Percentiles rank a stretch among this genome's conserved stretches.
These are phyloP conservation scores for Acronicta psi DNA, from an alignment of 2,888 invertebrate genomes.

Conservation along the genomic window DNA sequence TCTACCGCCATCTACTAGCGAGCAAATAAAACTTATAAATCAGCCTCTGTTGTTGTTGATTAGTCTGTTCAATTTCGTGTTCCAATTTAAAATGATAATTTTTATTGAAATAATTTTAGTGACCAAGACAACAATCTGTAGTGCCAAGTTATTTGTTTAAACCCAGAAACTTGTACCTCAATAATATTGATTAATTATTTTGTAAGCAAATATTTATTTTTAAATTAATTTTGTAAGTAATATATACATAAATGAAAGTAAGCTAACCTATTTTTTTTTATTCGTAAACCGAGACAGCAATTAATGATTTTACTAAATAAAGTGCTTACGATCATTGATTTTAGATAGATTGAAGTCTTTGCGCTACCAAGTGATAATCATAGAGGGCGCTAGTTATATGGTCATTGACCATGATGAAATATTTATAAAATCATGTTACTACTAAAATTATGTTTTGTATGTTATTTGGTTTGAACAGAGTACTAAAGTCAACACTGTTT, in stretches of 20 bases:
- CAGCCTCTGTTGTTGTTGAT: constrained; percentile 67
- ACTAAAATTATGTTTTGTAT: too few relatives aligned
- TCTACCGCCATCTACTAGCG: constrained; percentile 78
- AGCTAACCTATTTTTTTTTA: too few relatives aligned
- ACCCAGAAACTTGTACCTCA: too few relatives aligned
- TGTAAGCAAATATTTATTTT: too few relatives aligned
- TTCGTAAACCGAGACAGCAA: background rate
- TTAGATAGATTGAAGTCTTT: background rate
- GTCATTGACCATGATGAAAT: constrained; percentile 59
- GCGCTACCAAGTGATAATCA: background rate
- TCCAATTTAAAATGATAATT: constrained; percentile 21
- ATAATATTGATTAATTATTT: too few relatives aligned
- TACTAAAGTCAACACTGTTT: too few relatives aligned
- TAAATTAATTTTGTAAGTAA: too few relatives aligned
- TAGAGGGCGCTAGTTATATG: constrained; percentile 67
- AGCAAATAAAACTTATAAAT: constrained; percentile 71
- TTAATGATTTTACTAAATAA: too few relatives aligned
- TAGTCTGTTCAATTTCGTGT: constrained; percentile 64
- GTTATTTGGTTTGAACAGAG: too few relatives aligned
- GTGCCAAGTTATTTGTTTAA: background rate
- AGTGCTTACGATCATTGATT: background rate
- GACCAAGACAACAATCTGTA: too few relatives aligned
- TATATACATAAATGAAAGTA: too few relatives aligned
- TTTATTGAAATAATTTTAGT: background rate
- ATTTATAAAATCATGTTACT: background rate